phyloP scores from a whole-genome alignment of 2,888 invertebrate species.

The Hemicrepidius hirtus region DNA sequence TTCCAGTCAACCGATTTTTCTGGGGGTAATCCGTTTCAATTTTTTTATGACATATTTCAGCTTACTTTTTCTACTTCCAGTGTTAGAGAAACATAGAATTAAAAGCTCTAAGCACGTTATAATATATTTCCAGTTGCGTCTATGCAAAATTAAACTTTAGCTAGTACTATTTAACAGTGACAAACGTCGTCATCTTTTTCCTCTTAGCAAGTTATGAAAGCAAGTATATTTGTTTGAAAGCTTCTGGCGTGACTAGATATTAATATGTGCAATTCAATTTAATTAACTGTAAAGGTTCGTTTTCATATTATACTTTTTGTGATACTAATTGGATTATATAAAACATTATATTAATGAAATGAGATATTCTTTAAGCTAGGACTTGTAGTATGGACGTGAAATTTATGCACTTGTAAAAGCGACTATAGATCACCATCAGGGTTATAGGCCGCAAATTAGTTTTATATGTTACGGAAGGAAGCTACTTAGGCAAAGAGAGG shows the following conservation, averaged over 20 bases:
- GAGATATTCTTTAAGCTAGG: no score
- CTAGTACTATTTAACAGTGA: neutral
- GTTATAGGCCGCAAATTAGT: no score
- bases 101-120: no score
- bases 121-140: neutral
- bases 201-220: neutral
- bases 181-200: slow-evolving; percentile 1
- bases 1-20: slow-evolving; percentile 8
- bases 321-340: no score
- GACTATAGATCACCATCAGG: no score
- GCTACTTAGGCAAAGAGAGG: no score
- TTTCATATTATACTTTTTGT: no score
- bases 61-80: no score
- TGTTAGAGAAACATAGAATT: neutral
- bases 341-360: no score
- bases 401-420: no score
- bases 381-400: no score
- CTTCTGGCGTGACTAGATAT: neutral
- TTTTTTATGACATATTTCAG: neutral
- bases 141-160: neutral
- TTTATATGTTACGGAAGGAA: no score
- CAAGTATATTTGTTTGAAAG: slow-evolving; percentile 12
- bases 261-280: neutral
- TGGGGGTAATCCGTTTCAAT: neutral
- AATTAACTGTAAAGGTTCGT: neutral